phyloP scores from a whole-genome alignment of 2,888 invertebrate species.

The Drosophila kanekoi region DNA sequence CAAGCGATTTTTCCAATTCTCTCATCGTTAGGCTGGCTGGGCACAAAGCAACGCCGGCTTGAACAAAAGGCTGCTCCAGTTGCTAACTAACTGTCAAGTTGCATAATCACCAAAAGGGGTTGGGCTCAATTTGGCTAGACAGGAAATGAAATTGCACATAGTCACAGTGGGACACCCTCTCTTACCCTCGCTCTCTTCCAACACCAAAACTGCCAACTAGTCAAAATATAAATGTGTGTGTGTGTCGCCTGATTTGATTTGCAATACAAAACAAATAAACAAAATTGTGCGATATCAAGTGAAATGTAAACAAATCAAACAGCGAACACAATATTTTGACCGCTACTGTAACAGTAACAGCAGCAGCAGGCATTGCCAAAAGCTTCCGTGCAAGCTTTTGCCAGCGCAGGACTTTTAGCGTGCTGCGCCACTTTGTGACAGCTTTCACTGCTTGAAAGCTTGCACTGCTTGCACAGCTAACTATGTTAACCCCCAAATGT shows the following conservation, averaged over 20 bases:
- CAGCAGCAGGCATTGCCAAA: constrained; percentile 5
- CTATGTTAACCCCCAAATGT: constrained; percentile 10
- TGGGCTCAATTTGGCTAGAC: constrained; percentile 57
- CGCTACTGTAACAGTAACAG: constrained; percentile 39
- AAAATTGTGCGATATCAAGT: constrained; percentile 36
- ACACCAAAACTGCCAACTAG: constrained; percentile 41
- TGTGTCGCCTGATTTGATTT: constrained; percentile 24
- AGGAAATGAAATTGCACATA: constrained; percentile 68
- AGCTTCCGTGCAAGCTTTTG: constrained; percentile 42
- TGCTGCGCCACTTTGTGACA: constrained; percentile 20
- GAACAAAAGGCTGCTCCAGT: constrained; percentile 47
- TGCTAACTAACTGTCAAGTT: constrained; percentile 48
- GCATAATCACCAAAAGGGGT: constrained; percentile 54
- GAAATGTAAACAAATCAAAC: constrained; percentile 66
- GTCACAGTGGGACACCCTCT: constrained; percentile 1
- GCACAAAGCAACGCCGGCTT: constrained; percentile 41
- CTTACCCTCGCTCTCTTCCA: background rate
- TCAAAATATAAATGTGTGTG: constrained; percentile 10
- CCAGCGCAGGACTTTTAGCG: constrained; percentile 36
- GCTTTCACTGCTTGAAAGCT: constrained; percentile 31
- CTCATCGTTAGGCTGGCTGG: constrained; percentile 4
- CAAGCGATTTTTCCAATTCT: constrained; percentile 32
- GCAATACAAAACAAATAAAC: constrained; percentile 49
- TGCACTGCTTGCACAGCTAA: constrained; percentile 8
- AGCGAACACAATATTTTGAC: constrained; percentile 27